Evolutionary conservation across 1,140 invertebrate species (phyloP), one percentile per base, ranked within the genome.

Genomic region (Paraescarpia echinospica): DNA sequence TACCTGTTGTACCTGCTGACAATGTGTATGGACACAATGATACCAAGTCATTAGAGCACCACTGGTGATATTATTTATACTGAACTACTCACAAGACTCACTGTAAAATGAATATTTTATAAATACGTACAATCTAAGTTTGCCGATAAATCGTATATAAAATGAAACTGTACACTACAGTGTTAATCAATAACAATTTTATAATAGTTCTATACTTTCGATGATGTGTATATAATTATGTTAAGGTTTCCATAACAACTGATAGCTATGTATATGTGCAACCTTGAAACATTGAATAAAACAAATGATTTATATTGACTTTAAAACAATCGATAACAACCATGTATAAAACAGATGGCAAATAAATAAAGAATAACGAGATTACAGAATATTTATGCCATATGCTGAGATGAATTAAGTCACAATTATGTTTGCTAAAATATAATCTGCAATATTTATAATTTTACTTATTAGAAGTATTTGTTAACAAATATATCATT

Each of bases 391-490:
- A 77, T 27, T n/a, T 22, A 31, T 77, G 59, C 22, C 59, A 77
- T 77, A 77, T 77, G 59, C 41, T 77, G 4, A 77, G 59, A 77
- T 27, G 14, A 77, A 22, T 31, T 22, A 77, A 77, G 22, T 77
- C 59, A 77, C 22, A 77, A 77, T 77, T 77, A 18, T 27, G 22
- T 27, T 77, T 77, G 59, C 59, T 77, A 77, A 77, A 77, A 77
- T 77, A 77, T 77, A 77, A 77, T 77, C 59, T 77, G 59, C 59
- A 77, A 77, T 77, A 77, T 77, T 77, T 77, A 77, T 77, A 77
- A 77, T 77, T 77, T 77, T 77, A 18, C 22, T 77, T 77, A 77
- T 18, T 77, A 77, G 22, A 77, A 77, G 27, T 77, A 77, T 4
- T 14, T 77, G 4, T 77, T 77, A 77, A 77, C 59, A 77, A 41